These are phyloP conservation scores for Lateolabrax maculatus DNA, from an alignment of 2,797 vertebrate genomes.

Conservation along the genomic window DNA sequence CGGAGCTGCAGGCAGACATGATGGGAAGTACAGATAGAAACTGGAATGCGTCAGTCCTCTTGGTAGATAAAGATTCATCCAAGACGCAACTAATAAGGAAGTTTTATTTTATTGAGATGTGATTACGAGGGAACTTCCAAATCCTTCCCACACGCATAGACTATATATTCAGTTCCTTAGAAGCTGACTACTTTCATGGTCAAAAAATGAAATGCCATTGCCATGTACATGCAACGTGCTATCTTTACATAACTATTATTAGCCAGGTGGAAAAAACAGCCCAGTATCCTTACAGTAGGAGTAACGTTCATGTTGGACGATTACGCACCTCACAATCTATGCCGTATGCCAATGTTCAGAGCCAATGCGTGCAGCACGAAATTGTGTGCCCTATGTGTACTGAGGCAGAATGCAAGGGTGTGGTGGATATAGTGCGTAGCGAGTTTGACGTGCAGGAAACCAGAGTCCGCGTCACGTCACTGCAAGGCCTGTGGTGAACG, in stretches of 20 bases:
- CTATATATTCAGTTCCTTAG: background rate
- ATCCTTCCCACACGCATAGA: background rate
- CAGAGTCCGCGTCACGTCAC: too few relatives aligned
- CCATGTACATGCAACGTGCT: too few relatives aligned
- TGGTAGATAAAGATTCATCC: constrained; percentile 30
- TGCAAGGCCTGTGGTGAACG: background rate
- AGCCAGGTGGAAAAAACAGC: background rate
- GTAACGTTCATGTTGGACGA: background rate
- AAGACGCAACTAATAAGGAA: constrained; percentile 17
- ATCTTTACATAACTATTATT: background rate
- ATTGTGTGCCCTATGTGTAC: background rate
- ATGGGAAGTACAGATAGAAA: constrained; percentile 59
- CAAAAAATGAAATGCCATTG: background rate
- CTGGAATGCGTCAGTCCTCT: constrained; percentile 28
- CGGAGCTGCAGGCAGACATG: constrained; percentile 58
- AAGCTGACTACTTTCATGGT: background rate
- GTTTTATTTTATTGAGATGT: constrained; percentile 25
- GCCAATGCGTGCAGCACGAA: too few relatives aligned
- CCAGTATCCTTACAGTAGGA: background rate
- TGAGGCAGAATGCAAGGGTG: background rate
- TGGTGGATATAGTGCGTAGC: background rate
- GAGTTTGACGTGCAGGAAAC: background rate
- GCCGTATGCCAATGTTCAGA: background rate
- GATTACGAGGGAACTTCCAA: background rate
- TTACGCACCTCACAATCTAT: background rate